Percentiles rank a stretch among this genome's conserved stretches.
Conservation (phyloP, 1,140 invertebrate genomes). For the Spodoptera frugiperda region DNA sequence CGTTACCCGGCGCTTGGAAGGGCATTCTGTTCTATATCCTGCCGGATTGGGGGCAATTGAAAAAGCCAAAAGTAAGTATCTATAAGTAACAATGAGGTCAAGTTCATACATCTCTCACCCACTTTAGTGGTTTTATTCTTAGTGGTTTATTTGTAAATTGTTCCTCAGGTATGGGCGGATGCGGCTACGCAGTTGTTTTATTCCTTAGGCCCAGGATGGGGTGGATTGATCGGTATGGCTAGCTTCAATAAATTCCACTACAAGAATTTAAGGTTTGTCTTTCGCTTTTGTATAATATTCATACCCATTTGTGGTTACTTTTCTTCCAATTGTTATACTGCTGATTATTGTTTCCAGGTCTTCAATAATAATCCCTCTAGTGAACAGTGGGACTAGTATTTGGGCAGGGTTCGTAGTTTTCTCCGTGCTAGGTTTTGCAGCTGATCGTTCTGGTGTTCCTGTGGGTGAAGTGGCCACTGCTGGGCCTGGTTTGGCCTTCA, state of each 20-base stretch:
- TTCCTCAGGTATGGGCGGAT: conserved; percentile 94
- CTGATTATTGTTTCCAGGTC: conserved; percentile 86
- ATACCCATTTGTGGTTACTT: not conserved
- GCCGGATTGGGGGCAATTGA: conserved; percentile 92
- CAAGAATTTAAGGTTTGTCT: conserved; percentile 90
- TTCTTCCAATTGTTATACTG: too few relatives aligned
- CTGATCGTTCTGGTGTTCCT: conserved; percentile 91
- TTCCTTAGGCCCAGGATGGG: conserved; percentile 96
- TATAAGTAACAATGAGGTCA: conserved; percentile 7
- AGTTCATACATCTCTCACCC: conserved; percentile 23
- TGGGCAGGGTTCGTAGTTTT: conserved; percentile 98
- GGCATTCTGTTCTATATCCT: conserved; percentile 94
- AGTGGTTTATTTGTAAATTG: conserved; percentile 9
- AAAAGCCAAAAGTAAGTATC: conserved; percentile 87
- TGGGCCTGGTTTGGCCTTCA: conserved; percentile 95
- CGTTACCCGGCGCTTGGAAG: conserved; percentile 91
- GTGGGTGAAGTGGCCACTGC: conserved; percentile 95
- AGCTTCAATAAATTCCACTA: conserved; percentile 96
- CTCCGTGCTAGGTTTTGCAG: conserved; percentile 97
- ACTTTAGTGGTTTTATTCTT: conserved; percentile 6
- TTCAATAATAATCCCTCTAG: conserved; percentile 90
- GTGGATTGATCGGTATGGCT: conserved; percentile 95
- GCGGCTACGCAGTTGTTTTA: conserved; percentile 97
- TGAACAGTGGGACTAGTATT: conserved; percentile 96
- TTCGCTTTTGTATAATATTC: not conserved